Percentiles rank a stretch among this genome's conserved stretches.
Evolutionary conservation across 2,888 invertebrate species (phyloP).

Genomic region (Colostygia pectinataria): DNA sequence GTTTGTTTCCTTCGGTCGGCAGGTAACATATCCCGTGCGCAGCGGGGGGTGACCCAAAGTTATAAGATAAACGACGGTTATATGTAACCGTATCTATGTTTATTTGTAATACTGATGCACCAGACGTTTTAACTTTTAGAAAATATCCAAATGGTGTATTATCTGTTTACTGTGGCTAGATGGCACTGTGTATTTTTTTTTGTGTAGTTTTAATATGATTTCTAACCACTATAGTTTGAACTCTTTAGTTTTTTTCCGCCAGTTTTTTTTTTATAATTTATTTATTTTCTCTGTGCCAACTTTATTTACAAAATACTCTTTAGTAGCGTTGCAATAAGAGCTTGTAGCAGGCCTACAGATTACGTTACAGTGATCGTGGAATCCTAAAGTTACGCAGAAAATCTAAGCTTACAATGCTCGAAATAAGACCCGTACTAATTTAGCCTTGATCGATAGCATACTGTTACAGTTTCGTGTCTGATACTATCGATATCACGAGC

Average conservation of each 20-base stretch:
- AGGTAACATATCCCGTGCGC: slow-evolving; percentile 72
- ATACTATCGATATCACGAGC: slow-evolving; percentile 30
- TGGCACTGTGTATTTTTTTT: too few relatives aligned
- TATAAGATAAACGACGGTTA: slow-evolving; percentile 41
- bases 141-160: too few relatives aligned
- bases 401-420: not conserved
- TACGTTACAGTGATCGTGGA: not conserved
- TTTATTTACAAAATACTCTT: too few relatives aligned
- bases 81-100: slow-evolving; percentile 23
- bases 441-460: slow-evolving; percentile 32
- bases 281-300: too few relatives aligned
- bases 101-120: slow-evolving; percentile 11
- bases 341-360: too few relatives aligned
- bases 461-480: slow-evolving; percentile 31
- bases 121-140: slow-evolving; percentile 6
- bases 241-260: too few relatives aligned
- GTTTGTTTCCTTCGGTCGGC: slow-evolving; percentile 71
- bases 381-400: not conserved
- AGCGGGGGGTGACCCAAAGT: slow-evolving; percentile 69
- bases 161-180: too few relatives aligned
- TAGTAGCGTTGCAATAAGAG: too few relatives aligned
- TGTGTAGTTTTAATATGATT: too few relatives aligned
- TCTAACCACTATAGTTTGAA: too few relatives aligned
- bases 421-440: slow-evolving; percentile 20
- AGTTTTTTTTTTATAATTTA: too few relatives aligned